Conservation (phyloP, 2,113 vertebrate genomes). For the Struthio camelus region DNA sequence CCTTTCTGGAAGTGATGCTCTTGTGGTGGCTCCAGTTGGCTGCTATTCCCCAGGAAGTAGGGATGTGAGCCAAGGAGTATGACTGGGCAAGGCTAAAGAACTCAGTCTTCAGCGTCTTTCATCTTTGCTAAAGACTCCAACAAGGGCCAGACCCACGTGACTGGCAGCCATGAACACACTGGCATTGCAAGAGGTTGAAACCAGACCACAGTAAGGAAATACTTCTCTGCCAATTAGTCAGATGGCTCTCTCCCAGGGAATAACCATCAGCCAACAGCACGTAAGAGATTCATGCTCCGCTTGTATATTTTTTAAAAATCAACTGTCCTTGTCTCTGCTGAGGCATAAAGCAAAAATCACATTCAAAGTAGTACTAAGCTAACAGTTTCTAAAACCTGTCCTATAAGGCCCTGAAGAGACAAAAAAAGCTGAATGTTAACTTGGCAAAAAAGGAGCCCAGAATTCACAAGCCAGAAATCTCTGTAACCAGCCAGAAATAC, state of each 20-base stretch:
- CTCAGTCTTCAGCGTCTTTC: constrained; percentile 4
- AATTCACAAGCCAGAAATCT: neutral
- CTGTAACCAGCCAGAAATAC: no score
- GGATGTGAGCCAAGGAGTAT: neutral
- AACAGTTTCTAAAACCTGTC: neutral
- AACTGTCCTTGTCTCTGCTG: neutral
- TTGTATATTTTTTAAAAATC: neutral
- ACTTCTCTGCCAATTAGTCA: neutral
- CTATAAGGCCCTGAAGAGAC: neutral
- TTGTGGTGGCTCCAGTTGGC: constrained; percentile 34
- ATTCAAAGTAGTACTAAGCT: neutral
- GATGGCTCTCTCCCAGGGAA: neutral
- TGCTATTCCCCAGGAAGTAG: constrained; percentile 8
- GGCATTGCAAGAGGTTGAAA: neutral
- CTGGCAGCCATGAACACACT: neutral
- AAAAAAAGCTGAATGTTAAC: neutral
- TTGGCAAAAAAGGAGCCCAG: neutral
- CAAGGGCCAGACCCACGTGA: neutral
- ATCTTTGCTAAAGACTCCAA: neutral
- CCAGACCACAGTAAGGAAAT: neutral
- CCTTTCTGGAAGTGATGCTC: neutral
- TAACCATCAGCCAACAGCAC: neutral
- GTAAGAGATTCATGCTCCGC: neutral
- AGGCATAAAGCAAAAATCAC: neutral
- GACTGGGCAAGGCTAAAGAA: neutral